Percentiles rank a stretch among this genome's conserved stretches.
phyloP scores from a whole-genome alignment of 2,113 vertebrate species.

The Elgaria multicarinata region DNA sequence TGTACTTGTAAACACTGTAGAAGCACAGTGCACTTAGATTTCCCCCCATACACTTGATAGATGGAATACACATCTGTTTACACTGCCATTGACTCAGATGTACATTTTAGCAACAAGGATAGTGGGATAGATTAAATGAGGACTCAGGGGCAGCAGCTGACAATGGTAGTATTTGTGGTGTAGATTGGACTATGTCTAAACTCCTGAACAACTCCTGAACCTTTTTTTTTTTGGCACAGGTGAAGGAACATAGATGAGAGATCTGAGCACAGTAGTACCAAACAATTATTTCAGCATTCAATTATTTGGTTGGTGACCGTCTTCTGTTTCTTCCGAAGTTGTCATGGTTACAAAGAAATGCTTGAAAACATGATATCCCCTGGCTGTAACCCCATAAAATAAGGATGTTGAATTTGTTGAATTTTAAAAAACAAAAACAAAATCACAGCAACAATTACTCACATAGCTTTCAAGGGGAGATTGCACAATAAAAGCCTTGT shows the following conservation, averaged over 20 bases:
- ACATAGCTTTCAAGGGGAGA: not conserved
- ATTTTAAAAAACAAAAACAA: not conserved
- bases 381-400: not conserved
- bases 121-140: not conserved
- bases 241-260: not conserved
- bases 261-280: not conserved
- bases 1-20: no score
- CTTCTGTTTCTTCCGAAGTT: not conserved
- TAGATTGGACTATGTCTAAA: not conserved
- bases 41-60: no score
- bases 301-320: not conserved
- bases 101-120: not conserved
- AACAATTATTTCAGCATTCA: not conserved
- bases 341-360: not conserved
- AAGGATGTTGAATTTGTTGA: not conserved
- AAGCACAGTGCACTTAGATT: no score
- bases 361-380: not conserved
- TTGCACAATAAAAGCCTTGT: not conserved
- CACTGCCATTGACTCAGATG: not conserved
- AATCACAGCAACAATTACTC: not conserved
- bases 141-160: no score
- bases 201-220: not conserved
- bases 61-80: not conserved
- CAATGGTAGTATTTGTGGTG: not conserved
- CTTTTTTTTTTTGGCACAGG: not conserved